Evolutionary conservation across 2,797 vertebrate species (phyloP).

Genomic region (Eulemur coronatus): DNA sequence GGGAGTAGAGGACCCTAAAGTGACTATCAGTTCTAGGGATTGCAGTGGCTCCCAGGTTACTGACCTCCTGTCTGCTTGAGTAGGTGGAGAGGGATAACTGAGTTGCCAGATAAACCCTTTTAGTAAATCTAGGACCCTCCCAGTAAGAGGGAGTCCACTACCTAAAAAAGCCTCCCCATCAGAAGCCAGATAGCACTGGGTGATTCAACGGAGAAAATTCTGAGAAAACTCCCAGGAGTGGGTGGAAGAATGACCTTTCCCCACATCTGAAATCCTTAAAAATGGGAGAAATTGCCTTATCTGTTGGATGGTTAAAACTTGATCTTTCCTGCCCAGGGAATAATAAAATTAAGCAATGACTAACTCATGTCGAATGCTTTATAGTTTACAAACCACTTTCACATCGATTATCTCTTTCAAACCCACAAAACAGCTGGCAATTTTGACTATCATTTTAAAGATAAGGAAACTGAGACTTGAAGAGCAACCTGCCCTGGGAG

Average conservation of each 20-base stretch:
- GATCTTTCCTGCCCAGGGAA: slow-evolving; percentile 52
- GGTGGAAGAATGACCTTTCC: background rate
- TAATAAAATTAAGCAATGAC: slow-evolving; percentile 65
- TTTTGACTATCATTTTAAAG: slow-evolving; percentile 48
- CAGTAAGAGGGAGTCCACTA: background rate
- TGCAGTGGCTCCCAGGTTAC: background rate
- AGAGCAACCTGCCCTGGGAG: background rate
- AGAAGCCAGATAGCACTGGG: background rate
- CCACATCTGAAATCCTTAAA: slow-evolving; percentile 48
- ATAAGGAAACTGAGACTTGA: slow-evolving; percentile 50
- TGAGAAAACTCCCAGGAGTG: background rate
- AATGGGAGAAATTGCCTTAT: slow-evolving; percentile 54
- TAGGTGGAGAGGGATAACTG: background rate
- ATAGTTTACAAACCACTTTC: slow-evolving; percentile 38
- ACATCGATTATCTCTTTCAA: slow-evolving; percentile 52
- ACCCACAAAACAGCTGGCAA: background rate
- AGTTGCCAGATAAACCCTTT: background rate
- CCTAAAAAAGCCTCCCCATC: background rate
- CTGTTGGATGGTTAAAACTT: slow-evolving; percentile 45
- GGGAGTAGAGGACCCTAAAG: background rate
- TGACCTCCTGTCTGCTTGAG: background rate
- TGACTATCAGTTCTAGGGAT: slow-evolving; percentile 37
- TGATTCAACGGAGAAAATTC: slow-evolving; percentile 20
- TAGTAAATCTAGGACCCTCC: background rate
- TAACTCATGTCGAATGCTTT: slow-evolving; percentile 12